Evolutionary conservation across 2,888 invertebrate species (phyloP).

Genomic region (Neoascia interrupta): DNA sequence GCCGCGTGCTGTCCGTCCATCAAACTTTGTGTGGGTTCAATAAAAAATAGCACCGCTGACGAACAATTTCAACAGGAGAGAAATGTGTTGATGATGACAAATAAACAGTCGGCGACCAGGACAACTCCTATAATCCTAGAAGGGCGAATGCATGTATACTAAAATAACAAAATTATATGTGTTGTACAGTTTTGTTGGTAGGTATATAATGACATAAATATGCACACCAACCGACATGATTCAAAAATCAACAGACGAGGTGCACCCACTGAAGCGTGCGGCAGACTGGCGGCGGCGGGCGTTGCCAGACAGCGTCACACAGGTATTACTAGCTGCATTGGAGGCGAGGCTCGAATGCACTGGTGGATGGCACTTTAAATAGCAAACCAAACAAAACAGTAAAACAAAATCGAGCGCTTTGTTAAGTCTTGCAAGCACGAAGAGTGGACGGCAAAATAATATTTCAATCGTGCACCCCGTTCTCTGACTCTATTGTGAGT

Average conservation of each 20-base stretch:
- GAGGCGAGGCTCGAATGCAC: constrained; percentile 21
- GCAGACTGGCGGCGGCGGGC: constrained; percentile 30
- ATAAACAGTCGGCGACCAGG: neutral
- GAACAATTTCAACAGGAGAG: constrained; percentile 10
- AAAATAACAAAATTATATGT: neutral
- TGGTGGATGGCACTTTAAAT: constrained; percentile 14
- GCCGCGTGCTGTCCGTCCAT: too few species aligned
- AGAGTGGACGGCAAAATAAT: constrained; percentile 33
- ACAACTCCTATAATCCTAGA: constrained; percentile 1
- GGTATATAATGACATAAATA: constrained; percentile 7
- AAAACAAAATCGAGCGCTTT: constrained; percentile 12
- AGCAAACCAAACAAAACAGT: constrained; percentile 16
- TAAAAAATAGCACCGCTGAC: neutral
- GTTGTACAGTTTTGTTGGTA: neutral
- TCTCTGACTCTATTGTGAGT: constrained; percentile 1
- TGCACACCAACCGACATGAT: constrained; percentile 25
- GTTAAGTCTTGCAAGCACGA: constrained; percentile 4
- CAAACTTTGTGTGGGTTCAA: constrained; percentile 18
- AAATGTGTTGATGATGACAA: constrained; percentile 14
- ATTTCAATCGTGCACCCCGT: constrained; percentile 41
- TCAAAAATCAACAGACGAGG: constrained; percentile 48
- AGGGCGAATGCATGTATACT: neutral
- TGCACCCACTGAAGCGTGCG: constrained; percentile 43
- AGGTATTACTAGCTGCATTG: constrained; percentile 14
- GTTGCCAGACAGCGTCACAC: constrained; percentile 28